Conservation (phyloP, 2,113 vertebrate species). For the Ciconia stormi region DNA sequence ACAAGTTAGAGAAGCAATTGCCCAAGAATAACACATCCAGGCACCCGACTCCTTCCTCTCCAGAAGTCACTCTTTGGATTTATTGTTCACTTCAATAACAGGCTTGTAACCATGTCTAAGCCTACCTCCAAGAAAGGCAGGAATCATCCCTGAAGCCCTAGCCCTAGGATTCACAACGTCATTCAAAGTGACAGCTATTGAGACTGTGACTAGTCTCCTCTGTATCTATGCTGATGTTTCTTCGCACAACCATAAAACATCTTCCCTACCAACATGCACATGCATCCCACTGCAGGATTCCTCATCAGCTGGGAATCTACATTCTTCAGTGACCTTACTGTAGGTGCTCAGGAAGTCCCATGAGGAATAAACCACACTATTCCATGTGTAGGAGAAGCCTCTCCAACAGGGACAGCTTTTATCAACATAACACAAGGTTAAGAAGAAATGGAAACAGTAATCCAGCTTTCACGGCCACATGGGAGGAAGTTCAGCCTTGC, state of each 20-base stretch:
- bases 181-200: not conserved
- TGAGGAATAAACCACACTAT: not conserved
- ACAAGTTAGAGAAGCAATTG: not conserved
- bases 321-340: not conserved
- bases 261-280: rapidly evolving
- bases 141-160: not conserved
- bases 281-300: not conserved
- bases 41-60: not conserved
- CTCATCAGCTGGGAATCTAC: not conserved
- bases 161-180: not conserved
- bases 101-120: not conserved
- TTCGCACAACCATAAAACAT: not conserved
- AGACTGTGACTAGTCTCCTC: no score
- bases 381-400: not conserved
- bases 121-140: not conserved
- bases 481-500: not conserved
- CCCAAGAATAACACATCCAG: not conserved
- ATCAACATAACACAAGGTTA: not conserved
- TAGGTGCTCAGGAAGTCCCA: no score
- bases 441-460: not conserved
- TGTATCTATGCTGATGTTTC: rapidly evolving
- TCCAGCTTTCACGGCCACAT: not conserved
- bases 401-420: not conserved
- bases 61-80: not conserved
- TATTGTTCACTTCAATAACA: not conserved